Evolutionary conservation across 2,888 invertebrate genomes (phyloP).

Genomic region (Caenorhabditis angaria): DNA sequence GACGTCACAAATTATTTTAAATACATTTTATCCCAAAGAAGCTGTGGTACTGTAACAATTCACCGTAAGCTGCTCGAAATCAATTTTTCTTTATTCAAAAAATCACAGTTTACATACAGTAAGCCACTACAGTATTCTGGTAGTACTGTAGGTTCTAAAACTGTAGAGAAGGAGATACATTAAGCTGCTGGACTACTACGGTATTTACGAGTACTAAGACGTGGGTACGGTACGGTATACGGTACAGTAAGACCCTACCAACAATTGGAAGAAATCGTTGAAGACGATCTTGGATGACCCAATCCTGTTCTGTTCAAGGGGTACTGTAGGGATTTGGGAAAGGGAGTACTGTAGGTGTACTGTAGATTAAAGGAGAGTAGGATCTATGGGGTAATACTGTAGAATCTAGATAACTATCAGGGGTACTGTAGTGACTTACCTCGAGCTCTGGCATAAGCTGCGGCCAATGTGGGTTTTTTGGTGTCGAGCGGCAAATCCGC

Average conservation of each 20-base stretch:
- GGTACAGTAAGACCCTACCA: too few species aligned
- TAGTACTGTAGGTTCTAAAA: too few species aligned
- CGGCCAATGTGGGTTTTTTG: constrained; percentile 78
- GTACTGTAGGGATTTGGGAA: constrained; percentile 10
- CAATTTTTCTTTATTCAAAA: not conserved
- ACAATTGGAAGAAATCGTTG: constrained; percentile 30
- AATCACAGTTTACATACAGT: not conserved
- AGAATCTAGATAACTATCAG: too few species aligned
- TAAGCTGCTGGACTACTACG: too few species aligned
- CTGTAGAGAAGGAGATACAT: too few species aligned
- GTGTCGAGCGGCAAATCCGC: constrained; percentile 80
- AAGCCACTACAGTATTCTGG: too few species aligned
- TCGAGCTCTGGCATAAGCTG: constrained; percentile 92
- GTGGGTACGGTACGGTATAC: too few species aligned
- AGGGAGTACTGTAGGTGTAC: not conserved
- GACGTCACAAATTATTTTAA: too few species aligned
- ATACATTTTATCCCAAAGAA: too few species aligned
- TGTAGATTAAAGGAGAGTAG: too few species aligned
- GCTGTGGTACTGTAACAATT: not conserved
- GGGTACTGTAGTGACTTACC: constrained; percentile 73
- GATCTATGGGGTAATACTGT: not conserved
- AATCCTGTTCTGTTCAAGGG: constrained; percentile 39
- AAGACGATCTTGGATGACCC: constrained; percentile 44
- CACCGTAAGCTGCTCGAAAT: not conserved
- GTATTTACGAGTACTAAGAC: too few species aligned